A percentile compares a stretch with the other conserved stretches of the same genome.
Conservation (phyloP, 2,888 invertebrate species). For the Drosophila mercatorum region DNA sequence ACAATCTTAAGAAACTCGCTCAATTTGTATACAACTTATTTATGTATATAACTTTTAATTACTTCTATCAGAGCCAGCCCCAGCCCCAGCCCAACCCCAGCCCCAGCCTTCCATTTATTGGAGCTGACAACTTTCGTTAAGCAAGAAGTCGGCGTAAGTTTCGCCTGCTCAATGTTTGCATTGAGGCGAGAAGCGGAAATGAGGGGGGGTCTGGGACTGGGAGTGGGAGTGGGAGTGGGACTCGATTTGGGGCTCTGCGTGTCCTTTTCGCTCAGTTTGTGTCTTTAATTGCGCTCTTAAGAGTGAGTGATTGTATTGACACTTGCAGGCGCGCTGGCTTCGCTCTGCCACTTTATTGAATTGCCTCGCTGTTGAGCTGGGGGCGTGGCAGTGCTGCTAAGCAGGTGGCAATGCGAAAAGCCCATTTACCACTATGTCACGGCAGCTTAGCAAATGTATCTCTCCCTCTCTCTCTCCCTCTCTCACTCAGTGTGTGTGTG, state of each 20-base stretch:
- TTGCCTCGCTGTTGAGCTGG: conserved; percentile 10
- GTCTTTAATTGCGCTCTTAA: conserved; percentile 56
- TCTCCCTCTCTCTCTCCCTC: conserved; percentile 11
- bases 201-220: not conserved
- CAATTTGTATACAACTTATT: conserved; percentile 9
- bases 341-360: conserved; percentile 42
- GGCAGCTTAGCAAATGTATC: conserved; percentile 32
- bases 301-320: conserved; percentile 47
- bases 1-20: conserved; percentile 2
- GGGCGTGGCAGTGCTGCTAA: not conserved
- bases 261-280: conserved; percentile 21
- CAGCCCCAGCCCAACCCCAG: not conserved
- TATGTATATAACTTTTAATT: conserved; percentile 28
- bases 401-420: conserved; percentile 29
- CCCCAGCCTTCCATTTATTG: conserved; percentile 6
- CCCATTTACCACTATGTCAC: conserved; percentile 37
- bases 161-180: conserved; percentile 19
- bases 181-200: not conserved
- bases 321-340: conserved; percentile 17
- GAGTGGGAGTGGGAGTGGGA: not conserved
- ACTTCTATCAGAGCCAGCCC: conserved; percentile 8
- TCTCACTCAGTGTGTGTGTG: conserved; percentile 16
- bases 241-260: not conserved
- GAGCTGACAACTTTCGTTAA: conserved; percentile 28
- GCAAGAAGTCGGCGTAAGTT: conserved; percentile 14